Conservation (phyloP, 2,113 vertebrate genomes). For the Coptodon bakossiorum region DNA sequence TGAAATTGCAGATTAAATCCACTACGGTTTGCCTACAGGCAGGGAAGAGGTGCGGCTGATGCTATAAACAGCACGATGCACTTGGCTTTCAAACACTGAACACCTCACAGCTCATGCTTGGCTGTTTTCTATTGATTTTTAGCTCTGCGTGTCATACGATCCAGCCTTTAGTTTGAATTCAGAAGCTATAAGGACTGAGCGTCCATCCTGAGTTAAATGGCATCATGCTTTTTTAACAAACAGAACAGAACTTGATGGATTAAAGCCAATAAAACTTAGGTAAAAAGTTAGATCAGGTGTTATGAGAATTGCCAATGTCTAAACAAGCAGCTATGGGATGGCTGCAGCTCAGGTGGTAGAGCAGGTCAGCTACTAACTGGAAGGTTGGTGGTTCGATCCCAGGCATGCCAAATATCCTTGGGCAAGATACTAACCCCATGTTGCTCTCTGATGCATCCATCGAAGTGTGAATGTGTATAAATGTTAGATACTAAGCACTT, state of each 20-base stretch:
- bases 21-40: not conserved
- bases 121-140: not conserved
- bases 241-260: not conserved
- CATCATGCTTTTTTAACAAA: not conserved
- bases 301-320: not conserved
- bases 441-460: not conserved
- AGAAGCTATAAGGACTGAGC: not conserved
- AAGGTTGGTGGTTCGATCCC: not conserved
- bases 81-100: not conserved
- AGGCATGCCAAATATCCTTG: not conserved
- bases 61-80: not conserved
- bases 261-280: not conserved
- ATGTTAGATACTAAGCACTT: rapidly evolving
- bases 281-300: not conserved
- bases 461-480: not conserved
- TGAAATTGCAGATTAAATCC: not conserved
- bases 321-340: rapidly evolving
- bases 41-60: not conserved
- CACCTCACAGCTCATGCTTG: not conserved
- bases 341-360: not conserved
- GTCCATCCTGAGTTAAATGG: not conserved
- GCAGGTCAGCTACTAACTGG: not conserved
- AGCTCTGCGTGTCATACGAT: rapidly evolving
- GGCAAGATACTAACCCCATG: not conserved
- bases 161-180: not conserved